Conservation (phyloP, 2,797 vertebrate genomes). For the Pygocentrus nattereri region DNA sequence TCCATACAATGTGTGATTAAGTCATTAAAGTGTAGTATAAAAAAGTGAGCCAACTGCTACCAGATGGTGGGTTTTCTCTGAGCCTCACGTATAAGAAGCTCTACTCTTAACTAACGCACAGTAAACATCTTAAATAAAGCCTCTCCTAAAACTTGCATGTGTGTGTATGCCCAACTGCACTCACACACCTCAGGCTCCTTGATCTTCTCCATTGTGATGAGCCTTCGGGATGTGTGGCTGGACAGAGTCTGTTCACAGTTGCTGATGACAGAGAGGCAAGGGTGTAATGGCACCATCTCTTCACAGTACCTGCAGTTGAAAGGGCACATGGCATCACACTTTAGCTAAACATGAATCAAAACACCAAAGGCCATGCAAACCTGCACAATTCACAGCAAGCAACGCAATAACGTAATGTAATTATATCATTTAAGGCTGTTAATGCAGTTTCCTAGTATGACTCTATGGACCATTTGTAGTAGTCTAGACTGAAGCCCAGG, state of each 20-base stretch:
- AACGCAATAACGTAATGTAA: too few species aligned
- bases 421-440: not conserved
- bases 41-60: slow-evolving; percentile 74
- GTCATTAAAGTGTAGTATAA: slow-evolving; percentile 75
- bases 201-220: slow-evolving; percentile 98
- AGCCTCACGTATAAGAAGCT: slow-evolving; percentile 60
- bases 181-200: slow-evolving; percentile 91
- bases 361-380: slow-evolving; percentile 6
- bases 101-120: slow-evolving; percentile 16
- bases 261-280: slow-evolving; percentile 91
- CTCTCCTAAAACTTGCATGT: slow-evolving; percentile 6
- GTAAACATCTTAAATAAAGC: slow-evolving; percentile 31
- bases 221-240: slow-evolving; percentile 92
- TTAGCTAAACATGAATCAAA: not conserved
- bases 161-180: slow-evolving; percentile 17
- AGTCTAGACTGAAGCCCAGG: not conserved
- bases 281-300: slow-evolving; percentile 90
- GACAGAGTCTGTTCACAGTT: slow-evolving; percentile 97
- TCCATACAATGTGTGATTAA: slow-evolving; percentile 78
- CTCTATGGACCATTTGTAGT: not conserved
- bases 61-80: slow-evolving; percentile 75
- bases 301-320: slow-evolving; percentile 87
- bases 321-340: slow-evolving; percentile 20
- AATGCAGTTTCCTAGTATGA: not conserved
- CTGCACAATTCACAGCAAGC: too few species aligned